A percentile compares a stretch with the other conserved stretches of the same genome.
Conservation (phyloP, 2,888 invertebrate species). For the Apotomis turbidana region DNA sequence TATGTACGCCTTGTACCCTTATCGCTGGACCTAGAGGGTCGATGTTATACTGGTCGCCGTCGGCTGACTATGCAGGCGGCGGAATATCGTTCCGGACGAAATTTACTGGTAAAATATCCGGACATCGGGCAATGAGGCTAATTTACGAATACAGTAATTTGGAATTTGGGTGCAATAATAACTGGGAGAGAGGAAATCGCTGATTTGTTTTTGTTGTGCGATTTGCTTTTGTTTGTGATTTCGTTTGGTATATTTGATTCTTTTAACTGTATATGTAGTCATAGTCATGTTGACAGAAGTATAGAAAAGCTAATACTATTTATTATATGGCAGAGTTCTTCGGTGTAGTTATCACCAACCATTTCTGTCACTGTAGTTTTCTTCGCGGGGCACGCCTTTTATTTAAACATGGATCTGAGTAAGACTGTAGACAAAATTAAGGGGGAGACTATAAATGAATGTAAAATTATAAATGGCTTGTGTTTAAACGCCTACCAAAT, state of each 20-base stretch:
- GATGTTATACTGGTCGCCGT: conserved; percentile 48
- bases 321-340: no score
- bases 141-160: conserved; percentile 62
- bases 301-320: not conserved
- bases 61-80: conserved; percentile 64
- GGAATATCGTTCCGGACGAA: conserved; percentile 65
- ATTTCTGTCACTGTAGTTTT: no score
- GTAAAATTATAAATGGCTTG: no score
- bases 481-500: no score
- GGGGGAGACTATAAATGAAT: no score
- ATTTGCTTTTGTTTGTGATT: conserved; percentile 4
- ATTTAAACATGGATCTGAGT: no score
- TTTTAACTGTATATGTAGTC: not conserved
- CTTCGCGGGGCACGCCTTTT: no score
- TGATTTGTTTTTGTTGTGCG: conserved; percentile 13
- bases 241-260: not conserved
- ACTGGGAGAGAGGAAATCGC: conserved; percentile 42
- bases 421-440: no score
- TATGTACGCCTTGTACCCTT: not conserved
- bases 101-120: conserved; percentile 62
- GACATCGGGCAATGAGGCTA: conserved; percentile 55
- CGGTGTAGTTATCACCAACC: no score
- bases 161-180: conserved; percentile 50
- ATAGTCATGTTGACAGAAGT: not conserved
- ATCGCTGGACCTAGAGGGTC: conserved; percentile 39